Evolutionary conservation across 2,113 vertebrate species (phyloP).

Genomic region (Hucho hucho): DNA sequence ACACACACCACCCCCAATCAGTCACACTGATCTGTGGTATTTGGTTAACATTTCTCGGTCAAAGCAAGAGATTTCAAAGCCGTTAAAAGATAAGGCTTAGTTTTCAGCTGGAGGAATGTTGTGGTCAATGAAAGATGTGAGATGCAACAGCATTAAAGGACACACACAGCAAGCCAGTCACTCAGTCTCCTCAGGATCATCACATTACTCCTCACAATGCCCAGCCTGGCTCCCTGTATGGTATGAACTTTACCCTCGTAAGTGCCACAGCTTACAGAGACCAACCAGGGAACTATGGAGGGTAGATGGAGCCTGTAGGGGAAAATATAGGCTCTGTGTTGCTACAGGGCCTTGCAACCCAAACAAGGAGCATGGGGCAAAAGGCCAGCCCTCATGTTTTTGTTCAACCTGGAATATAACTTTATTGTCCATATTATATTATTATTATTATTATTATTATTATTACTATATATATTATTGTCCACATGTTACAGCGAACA

Average conservation of each 20-base stretch:
- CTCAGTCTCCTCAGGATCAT: neutral
- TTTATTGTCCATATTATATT: no score
- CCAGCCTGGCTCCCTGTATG: no score
- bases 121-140: neutral
- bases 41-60: neutral
- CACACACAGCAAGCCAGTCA: neutral
- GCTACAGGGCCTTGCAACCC: no score
- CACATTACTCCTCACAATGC: no score
- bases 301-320: neutral
- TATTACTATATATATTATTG: no score
- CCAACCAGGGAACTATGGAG: neutral
- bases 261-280: neutral
- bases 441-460: no score
- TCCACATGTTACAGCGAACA: no score
- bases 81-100: conserved; percentile 8
- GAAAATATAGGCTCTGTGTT: no score
- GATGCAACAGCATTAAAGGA: neutral
- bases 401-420: no score
- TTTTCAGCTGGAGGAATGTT: no score
- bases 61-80: neutral
- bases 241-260: neutral
- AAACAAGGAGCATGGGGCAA: no score
- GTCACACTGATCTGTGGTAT: neutral
- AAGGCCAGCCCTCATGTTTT: no score
- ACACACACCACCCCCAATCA: neutral